Evolutionary conservation across 2,797 vertebrate species (phyloP).

Genomic region (Intellagama lesueurii): DNA sequence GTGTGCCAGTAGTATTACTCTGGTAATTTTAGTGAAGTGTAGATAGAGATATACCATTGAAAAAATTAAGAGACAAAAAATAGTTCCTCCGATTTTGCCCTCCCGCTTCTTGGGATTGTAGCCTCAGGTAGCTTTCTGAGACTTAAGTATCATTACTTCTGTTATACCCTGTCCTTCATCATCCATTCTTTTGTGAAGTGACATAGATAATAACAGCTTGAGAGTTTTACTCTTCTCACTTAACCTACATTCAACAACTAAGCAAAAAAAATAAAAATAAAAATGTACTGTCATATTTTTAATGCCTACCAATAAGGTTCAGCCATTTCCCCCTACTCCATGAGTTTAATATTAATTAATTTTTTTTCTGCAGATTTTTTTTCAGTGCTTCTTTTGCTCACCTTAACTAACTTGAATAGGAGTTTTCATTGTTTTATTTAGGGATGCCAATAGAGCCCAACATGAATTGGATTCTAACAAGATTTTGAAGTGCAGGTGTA

Average conservation of each 20-base stretch:
- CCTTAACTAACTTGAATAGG: slow-evolving; percentile 16
- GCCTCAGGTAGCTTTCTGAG: background rate
- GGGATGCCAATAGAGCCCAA: background rate
- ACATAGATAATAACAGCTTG: background rate
- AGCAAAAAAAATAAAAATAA: background rate
- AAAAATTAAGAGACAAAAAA: background rate
- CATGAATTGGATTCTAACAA: slow-evolving; percentile 21
- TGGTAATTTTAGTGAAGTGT: background rate
- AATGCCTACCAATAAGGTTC: background rate
- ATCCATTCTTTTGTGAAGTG: background rate
- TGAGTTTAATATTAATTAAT: background rate
- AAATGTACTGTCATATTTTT: background rate
- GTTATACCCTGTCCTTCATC: too few species aligned
- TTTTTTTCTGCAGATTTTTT: background rate
- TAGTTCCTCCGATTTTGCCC: background rate
- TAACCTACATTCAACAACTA: background rate
- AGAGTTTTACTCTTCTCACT: background rate
- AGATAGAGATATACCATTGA: accelerated
- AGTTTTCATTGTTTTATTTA: slow-evolving; percentile 13
- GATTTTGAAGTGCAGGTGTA: background rate
- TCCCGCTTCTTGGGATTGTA: background rate
- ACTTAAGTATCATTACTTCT: background rate
- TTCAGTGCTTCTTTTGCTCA: background rate
- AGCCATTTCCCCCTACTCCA: background rate
- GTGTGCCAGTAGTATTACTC: background rate